Evolutionary conservation across 1,140 invertebrate genomes (phyloP), one percentile per base, ranked within the genome.

Genomic region (Drosophila varians): DNA sequence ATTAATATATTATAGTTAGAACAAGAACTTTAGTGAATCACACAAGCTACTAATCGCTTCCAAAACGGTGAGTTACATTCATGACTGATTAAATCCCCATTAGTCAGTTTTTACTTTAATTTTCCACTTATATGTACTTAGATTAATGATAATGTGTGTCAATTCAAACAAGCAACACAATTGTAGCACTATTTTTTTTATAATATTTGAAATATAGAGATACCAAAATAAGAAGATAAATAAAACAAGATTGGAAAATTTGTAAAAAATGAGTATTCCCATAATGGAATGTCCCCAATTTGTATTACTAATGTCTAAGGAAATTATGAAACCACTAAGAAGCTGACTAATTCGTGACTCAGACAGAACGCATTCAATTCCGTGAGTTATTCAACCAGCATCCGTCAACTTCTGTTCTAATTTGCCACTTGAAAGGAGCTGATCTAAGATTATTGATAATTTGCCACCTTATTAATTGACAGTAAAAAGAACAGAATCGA

Each of bases 341-440:
- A 26, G n/a, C 40, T 40, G 51, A 68, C 51, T 53, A 47, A 53
- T 47, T 12, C 11, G 11, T 72, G 48, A 61, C 9, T 72, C 43
- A 72, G 2, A 18, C 43, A 25, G 31, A 21, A 38, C 53, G 1
- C 40, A 51, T 52, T 65, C 45, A 53, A 61, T 26, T 21, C 16
- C 28, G 18, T 36, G 47, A 62, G 55, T 40, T 62, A 64, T 62
- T 61, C 42, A 64, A 64, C 47, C 60, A 40, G 56, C 46, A 74
- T 65, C 58, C 54, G 46, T 74, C 52, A 65, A 74, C 21, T 55
- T 53, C 69, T 52, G 70, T 51, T 65, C 70, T 57, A 65, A 74
- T 74, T 65, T 74, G 40, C 70, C 70, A 74, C 52, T 73, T 57
- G 52, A 74, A 46, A 42, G 34, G 42, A 72, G 25, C 40, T 51